phyloP scores from a whole-genome alignment of 2,113 vertebrate genomes.

The Pelecanoides urinatrix region DNA sequence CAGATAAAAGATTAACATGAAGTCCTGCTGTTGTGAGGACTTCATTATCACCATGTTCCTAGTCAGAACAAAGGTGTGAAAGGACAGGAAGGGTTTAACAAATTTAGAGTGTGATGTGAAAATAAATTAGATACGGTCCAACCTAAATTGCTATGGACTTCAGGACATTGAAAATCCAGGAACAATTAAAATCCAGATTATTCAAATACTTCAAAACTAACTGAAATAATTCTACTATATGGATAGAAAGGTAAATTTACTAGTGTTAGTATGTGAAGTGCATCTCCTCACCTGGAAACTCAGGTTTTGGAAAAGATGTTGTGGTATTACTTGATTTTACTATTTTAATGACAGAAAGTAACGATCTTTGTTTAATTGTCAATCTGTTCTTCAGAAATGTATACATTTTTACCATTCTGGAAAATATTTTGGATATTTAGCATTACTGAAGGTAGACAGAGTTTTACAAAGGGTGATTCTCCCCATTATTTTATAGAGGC shows the following conservation, averaged over 20 bases:
- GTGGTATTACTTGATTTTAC: not conserved
- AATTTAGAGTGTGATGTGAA: not conserved
- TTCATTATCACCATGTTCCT: slow-evolving; percentile 31
- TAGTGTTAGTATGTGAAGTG: not conserved
- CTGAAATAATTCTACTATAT: not conserved
- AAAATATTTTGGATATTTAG: not conserved
- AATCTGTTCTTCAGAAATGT: not conserved
- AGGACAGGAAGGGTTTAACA: not conserved
- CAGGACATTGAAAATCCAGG: not conserved
- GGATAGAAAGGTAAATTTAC: not conserved
- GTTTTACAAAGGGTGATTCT: not conserved
- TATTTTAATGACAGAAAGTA: not conserved
- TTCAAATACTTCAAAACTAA: not conserved
- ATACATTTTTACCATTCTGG: not conserved
- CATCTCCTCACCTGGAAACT: not conserved
- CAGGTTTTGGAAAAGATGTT: not conserved
- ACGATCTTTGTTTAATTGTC: not conserved
- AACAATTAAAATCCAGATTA: not conserved
- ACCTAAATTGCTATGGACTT: not conserved
- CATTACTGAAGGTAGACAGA: not conserved
- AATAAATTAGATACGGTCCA: not conserved
- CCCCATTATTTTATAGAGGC: not conserved
- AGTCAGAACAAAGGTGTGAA: slow-evolving; percentile 44
- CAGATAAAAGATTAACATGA: slow-evolving; percentile 3
- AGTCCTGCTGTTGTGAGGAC: not conserved